These are phyloP conservation scores for Palythoa caribaeorum DNA, from an alignment of 92 coral and sea anemone genomes.

Conservation along the genomic window DNA sequence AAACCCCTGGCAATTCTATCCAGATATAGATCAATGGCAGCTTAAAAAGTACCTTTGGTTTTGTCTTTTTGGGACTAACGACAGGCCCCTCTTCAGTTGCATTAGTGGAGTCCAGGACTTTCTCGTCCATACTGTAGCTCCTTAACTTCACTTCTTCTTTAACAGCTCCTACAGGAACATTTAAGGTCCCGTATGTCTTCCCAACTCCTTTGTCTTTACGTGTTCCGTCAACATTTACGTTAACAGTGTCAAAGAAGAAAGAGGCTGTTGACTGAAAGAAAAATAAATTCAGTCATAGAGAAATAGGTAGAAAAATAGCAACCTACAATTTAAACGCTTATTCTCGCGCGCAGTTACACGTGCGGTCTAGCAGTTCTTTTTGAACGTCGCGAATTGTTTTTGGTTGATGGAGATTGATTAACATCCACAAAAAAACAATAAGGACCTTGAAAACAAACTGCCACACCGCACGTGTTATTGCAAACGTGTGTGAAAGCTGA, in stretches of 20 bases:
- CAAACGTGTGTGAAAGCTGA: too few relatives aligned
- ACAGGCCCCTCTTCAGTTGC: conserved; percentile 41
- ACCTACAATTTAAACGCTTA: too few relatives aligned
- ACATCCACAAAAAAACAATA: too few relatives aligned
- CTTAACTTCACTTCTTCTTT: conserved; percentile 84
- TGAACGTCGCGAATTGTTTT: too few relatives aligned
- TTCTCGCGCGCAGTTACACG: too few relatives aligned
- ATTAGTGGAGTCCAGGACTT: conserved; percentile 40
- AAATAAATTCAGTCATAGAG: not conserved
- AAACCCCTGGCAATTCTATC: too few relatives aligned
- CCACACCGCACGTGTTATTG: too few relatives aligned
- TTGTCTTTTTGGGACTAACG: conserved; percentile 38
- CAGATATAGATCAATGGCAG: not conserved
- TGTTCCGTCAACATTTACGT: conserved; percentile 84
- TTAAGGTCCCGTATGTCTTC: conserved; percentile 92
- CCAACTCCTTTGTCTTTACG: conserved; percentile 92
- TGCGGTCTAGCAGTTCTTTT: too few relatives aligned
- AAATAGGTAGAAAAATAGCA: not conserved
- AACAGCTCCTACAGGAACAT: conserved; percentile 95
- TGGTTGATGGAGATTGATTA: too few relatives aligned
- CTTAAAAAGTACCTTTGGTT: conserved; percentile 26
- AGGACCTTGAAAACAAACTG: too few relatives aligned
- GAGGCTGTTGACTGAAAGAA: conserved; percentile 72
- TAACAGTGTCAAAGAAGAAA: conserved; percentile 98
- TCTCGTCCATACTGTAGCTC: conserved; percentile 85